Base-by-base conservation (phyloP, 2,888 invertebrate genomes). In the Dryomyza anilis region DNA sequence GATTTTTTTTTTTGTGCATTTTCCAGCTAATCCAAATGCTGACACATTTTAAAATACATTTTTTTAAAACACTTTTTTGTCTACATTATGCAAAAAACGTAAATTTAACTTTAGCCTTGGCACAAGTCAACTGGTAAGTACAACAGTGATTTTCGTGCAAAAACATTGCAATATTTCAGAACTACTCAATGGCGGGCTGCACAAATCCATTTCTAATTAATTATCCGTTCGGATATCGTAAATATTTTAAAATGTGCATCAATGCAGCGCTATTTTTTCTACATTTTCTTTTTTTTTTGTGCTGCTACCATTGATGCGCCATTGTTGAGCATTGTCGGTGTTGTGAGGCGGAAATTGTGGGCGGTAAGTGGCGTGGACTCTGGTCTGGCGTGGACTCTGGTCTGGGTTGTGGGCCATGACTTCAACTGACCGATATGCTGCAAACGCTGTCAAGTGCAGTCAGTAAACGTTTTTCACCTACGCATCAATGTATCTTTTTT, bases 121-220 rank as follows among this genome's bases (percentile, higher is more conserved):
- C n/a, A n/a, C n/a, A n/a, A n/a, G n/a, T n/a, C n/a, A n/a, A n/a
- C n/a, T n/a, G n/a, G n/a, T n/a, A n/a, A n/a, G n/a, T n/a, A n/a
- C n/a, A n/a, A n/a, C n/a, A n/a, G n/a, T n/a, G n/a, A n/a, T n/a
- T n/a, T n/a, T n/a, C n/a, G n/a, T n/a, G n/a, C n/a, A n/a, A n/a
- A n/a, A n/a, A n/a, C n/a, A n/a, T n/a, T n/a, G n/a, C n/a, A n/a
- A n/a, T n/a, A n/a, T n/a, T n/a, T n/a, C n/a, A n/a, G n/a, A n/a
- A n/a, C n/a, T n/a, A n/a, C n/a, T n/a, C n/a, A n/a, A n/a, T n/a
- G n/a, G n/a, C n/a, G n/a, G n/a, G n/a, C n/a, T n/a, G n/a, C n/a
- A n/a, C n/a, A n/a, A n/a, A 29, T 52, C 50, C 25, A 29, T 52
- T 52, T 52, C 50, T 52, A 52, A 52, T 52, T 52, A 52, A 52